Evolutionary conservation across 92 coral and sea anemone species (phyloP).

Genomic region (Phenganax subtilis): DNA sequence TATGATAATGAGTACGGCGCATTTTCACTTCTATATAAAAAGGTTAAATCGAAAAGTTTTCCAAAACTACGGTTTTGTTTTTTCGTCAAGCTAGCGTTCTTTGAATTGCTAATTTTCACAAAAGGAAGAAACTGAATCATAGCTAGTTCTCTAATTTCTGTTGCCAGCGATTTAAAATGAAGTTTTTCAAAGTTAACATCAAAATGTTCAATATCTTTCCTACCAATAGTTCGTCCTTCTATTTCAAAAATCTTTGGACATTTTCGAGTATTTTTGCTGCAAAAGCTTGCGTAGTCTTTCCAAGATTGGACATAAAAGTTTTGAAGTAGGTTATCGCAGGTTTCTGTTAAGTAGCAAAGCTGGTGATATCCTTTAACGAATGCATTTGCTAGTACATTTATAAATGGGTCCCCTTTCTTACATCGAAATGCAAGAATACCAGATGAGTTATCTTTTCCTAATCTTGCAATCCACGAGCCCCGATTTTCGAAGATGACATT

Average conservation of each 20-base stretch:
- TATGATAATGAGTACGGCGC: constrained; percentile 6
- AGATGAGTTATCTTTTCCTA: neutral
- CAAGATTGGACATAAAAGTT: neutral
- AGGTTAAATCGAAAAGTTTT: neutral
- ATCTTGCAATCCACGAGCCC: constrained; percentile 1
- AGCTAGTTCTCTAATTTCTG: neutral
- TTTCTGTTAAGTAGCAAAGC: neutral
- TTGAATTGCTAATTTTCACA: neutral
- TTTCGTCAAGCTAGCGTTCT: neutral
- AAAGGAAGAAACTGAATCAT: constrained; percentile 7
- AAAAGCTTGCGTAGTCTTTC: neutral
- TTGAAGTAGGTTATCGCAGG: neutral
- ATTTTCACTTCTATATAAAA: neutral
- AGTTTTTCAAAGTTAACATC: neutral
- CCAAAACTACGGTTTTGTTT: neutral
- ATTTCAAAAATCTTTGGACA: constrained; percentile 20
- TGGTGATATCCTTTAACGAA: neutral
- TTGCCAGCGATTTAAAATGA: neutral
- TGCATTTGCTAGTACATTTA: neutral
- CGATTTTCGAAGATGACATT: neutral
- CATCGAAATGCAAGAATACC: constrained; percentile 2
- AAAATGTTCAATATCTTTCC: neutral
- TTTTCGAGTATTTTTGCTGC: neutral
- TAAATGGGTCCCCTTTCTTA: constrained; percentile 4
- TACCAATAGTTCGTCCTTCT: neutral